Evolutionary conservation across 2,113 vertebrate genomes (phyloP).

Genomic region (Todiramphus saurophagus): DNA sequence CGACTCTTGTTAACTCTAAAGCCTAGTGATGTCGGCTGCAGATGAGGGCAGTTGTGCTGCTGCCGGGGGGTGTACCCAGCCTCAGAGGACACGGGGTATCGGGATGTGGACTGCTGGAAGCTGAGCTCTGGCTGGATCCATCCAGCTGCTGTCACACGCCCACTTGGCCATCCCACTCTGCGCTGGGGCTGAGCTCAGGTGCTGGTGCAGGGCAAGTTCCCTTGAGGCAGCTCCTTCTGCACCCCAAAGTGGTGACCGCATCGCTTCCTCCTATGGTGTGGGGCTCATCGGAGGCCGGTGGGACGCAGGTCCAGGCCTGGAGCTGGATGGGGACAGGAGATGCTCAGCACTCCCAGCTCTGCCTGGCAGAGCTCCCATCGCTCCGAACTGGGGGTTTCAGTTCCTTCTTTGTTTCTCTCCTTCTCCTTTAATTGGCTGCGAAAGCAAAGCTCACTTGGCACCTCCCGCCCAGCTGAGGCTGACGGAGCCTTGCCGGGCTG

Average conservation of each 20-base stretch:
- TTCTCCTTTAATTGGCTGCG: slow-evolving; percentile 35
- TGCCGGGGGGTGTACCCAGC: not conserved
- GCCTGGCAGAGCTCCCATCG: not conserved
- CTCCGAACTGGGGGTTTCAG: not conserved
- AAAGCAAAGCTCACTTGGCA: slow-evolving; percentile 10
- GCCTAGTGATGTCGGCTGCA: not conserved
- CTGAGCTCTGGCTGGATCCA: not conserved
- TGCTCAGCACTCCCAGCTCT: not conserved
- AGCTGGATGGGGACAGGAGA: not conserved
- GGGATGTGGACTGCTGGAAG: not conserved
- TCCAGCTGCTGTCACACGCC: fast-evolving
- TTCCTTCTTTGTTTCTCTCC: slow-evolving; percentile 47
- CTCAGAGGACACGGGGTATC: fast-evolving
- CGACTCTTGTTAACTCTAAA: not conserved
- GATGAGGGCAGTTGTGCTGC: fast-evolving
- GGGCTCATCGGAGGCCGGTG: not conserved
- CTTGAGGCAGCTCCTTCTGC: not conserved
- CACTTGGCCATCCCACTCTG: fast-evolving
- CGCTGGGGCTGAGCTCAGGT: not conserved
- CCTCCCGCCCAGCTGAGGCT: not conserved
- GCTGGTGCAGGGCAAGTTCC: fast-evolving
- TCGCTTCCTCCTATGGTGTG: fast-evolving
- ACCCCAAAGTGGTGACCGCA: fast-evolving
- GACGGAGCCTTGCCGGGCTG: not conserved
- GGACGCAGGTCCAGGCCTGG: not conserved